These are phyloP conservation scores for Phocides pigmalion DNA, from an alignment of 1,140 invertebrate species.

Conservation along the genomic window DNA sequence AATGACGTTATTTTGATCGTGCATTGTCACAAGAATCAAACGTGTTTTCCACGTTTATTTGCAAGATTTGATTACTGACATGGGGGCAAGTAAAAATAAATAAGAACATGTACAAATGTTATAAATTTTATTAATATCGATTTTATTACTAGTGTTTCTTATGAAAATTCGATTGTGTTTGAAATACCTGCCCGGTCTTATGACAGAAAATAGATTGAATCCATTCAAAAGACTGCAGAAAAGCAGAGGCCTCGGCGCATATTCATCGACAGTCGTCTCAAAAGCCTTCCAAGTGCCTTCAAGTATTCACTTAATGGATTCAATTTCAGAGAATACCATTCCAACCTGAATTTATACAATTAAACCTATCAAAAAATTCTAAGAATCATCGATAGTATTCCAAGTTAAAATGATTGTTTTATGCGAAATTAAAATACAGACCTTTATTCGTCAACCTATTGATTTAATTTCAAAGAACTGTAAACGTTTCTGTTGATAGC, in stretches of 20 bases:
- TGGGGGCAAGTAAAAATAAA: no score
- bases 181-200: not conserved
- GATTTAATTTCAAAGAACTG: not conserved
- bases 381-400: not conserved
- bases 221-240: constrained; percentile 6
- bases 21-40: no score
- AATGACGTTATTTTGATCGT: no score
- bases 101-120: no score
- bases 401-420: not conserved
- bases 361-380: constrained; percentile 2
- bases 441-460: not conserved
- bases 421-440: not conserved
- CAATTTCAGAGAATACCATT: constrained; percentile 14
- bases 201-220: not conserved
- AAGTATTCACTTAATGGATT: constrained; percentile 17
- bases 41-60: no score
- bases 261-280: constrained; percentile 15
- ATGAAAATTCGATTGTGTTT: no score
- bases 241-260: constrained; percentile 4
- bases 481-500: no score
- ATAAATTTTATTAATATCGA: no score
- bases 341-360: constrained; percentile 11
- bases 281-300: constrained; percentile 12
- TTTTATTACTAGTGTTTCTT: no score
- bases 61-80: no score